Evolutionary conservation across 2,797 vertebrate species (phyloP).

Genomic region (Liasis olivaceus): DNA sequence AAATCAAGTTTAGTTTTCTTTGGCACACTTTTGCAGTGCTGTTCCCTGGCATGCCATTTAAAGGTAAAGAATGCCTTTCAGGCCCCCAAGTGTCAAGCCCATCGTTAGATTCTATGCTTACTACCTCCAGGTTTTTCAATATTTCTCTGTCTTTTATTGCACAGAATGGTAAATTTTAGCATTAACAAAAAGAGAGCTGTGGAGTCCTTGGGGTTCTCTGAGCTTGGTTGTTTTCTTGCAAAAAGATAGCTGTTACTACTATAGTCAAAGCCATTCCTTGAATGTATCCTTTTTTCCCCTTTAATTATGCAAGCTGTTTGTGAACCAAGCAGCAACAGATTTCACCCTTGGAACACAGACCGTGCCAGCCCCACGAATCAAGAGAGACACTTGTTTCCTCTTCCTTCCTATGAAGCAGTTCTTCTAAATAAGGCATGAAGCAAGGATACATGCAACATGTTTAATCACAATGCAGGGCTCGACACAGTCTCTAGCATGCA

Average conservation of each 20-base stretch:
- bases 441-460: not conserved
- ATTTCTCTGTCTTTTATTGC: not conserved
- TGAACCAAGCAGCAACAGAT: not conserved
- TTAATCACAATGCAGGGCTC: not conserved
- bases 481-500: not conserved
- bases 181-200: not conserved
- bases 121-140: not conserved
- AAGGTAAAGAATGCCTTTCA: not conserved
- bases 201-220: too few relatives aligned
- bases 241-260: not conserved
- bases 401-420: not conserved
- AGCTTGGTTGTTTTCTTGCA: not conserved
- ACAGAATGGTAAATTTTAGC: not conserved
- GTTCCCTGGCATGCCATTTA: not conserved
- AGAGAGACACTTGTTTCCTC: not conserved
- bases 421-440: not conserved
- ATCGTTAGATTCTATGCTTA: not conserved
- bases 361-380: not conserved
- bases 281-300: not conserved
- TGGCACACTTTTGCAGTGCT: not conserved
- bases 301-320: not conserved
- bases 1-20: not conserved
- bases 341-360: not conserved
- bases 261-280: not conserved
- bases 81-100: not conserved